Percentiles rank a stretch among this genome's conserved stretches.
Evolutionary conservation across 2,888 invertebrate genomes (phyloP).

Genomic region (Drosophila mercatorum): DNA sequence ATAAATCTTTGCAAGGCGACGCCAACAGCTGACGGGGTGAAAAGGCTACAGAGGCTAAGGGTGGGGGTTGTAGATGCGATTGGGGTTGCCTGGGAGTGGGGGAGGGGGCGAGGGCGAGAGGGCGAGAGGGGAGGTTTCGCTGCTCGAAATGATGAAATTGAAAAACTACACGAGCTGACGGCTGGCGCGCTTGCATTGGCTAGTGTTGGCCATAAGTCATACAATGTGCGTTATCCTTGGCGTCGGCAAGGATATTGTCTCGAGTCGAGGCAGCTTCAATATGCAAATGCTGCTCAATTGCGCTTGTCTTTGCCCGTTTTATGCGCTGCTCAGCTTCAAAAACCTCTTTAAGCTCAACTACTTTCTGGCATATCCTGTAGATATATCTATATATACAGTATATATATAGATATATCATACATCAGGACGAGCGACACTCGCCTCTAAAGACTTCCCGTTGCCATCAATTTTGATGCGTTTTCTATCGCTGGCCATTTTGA

Average conservation of each 20-base stretch:
- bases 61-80: not conserved
- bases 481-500: conserved; percentile 75
- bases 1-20: conserved; percentile 81
- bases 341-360: conserved; percentile 45
- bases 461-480: conserved; percentile 69
- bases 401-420: not conserved
- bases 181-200: conserved; percentile 18
- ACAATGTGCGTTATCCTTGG: conserved; percentile 76
- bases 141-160: conserved; percentile 51
- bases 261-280: conserved; percentile 55
- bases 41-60: not conserved
- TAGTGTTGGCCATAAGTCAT: conserved; percentile 64
- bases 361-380: not conserved
- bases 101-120: not conserved
- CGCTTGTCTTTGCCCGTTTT: conserved; percentile 66
- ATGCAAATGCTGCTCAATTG: conserved; percentile 77
- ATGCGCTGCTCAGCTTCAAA: conserved; percentile 46
- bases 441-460: conserved; percentile 47
- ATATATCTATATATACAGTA: not conserved
- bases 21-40: conserved; percentile 67
- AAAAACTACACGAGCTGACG: conserved; percentile 53
- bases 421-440: conserved; percentile 5
- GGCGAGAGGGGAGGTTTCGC: not conserved
- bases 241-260: conserved; percentile 40
- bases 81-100: not conserved